Conservation (phyloP, 2,113 vertebrate species). For the Eudyptes chrysolophus region DNA sequence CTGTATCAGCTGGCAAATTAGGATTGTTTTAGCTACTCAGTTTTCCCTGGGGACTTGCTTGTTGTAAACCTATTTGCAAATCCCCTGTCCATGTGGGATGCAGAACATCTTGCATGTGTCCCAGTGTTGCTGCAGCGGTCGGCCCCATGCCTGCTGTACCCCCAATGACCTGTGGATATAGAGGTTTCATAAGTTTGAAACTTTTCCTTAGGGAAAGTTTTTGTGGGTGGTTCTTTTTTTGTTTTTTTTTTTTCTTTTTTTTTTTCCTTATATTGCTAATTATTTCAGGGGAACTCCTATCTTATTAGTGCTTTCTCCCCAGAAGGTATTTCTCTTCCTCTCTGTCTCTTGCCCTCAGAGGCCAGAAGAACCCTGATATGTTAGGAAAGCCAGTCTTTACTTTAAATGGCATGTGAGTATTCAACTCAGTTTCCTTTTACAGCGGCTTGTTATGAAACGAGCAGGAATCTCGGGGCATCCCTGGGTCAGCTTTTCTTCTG, state of each 20-base stretch:
- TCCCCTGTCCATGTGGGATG: neutral
- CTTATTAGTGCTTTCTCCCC: neutral
- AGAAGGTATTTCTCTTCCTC: neutral
- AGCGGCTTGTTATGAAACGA: neutral
- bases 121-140: neutral
- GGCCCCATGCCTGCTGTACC: fast-evolving
- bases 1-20: neutral
- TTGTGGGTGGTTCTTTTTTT: neutral
- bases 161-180: neutral
- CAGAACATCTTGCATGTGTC: neutral
- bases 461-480: neutral
- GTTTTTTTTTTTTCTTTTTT: too few species aligned
- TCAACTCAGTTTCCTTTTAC: neutral
- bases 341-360: neutral
- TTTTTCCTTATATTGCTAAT: neutral
- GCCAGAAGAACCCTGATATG: neutral
- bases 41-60: neutral
- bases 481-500: neutral
- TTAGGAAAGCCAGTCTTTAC: neutral
- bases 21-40: neutral
- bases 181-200: neutral
- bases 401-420: neutral
- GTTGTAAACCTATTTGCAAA: neutral
- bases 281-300: neutral
- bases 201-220: neutral